A percentile compares a stretch with the other conserved stretches of the same genome.
phyloP scores from a whole-genome alignment of 2,113 vertebrate species.

The Octodon degus region DNA sequence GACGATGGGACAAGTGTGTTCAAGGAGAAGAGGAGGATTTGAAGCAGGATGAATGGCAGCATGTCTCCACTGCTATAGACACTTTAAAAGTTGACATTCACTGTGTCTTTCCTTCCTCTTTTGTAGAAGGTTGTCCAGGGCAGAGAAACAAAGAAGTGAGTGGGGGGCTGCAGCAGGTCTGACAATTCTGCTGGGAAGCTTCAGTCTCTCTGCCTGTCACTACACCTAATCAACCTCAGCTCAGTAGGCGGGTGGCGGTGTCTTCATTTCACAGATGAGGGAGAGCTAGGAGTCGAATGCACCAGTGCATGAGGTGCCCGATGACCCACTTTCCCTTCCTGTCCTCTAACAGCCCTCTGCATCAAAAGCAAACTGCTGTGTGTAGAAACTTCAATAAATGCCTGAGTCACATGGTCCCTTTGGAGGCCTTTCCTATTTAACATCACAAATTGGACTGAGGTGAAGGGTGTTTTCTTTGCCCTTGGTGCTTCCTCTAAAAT shows the following conservation, averaged over 20 bases:
- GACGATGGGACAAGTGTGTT: background rate
- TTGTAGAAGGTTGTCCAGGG: background rate
- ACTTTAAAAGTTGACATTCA: background rate
- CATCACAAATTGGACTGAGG: background rate
- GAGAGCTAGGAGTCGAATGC: background rate
- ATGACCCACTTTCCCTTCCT: background rate
- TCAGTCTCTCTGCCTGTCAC: background rate
- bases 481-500: background rate
- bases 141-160: background rate
- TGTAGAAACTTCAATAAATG: background rate
- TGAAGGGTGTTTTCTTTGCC: background rate
- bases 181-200: fast-evolving
- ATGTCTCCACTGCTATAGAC: background rate
- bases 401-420: background rate
- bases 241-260: too few relatives aligned
- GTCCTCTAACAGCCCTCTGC: fast-evolving
- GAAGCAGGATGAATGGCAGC: background rate
- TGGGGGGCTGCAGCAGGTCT: fast-evolving
- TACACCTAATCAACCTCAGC: background rate
- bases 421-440: background rate
- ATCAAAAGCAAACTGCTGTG: background rate
- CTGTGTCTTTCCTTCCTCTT: background rate
- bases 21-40: background rate
- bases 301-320: fast-evolving
- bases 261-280: background rate